Conservation (phyloP, 2,113 vertebrate genomes). For the Anseranas semipalmata region DNA sequence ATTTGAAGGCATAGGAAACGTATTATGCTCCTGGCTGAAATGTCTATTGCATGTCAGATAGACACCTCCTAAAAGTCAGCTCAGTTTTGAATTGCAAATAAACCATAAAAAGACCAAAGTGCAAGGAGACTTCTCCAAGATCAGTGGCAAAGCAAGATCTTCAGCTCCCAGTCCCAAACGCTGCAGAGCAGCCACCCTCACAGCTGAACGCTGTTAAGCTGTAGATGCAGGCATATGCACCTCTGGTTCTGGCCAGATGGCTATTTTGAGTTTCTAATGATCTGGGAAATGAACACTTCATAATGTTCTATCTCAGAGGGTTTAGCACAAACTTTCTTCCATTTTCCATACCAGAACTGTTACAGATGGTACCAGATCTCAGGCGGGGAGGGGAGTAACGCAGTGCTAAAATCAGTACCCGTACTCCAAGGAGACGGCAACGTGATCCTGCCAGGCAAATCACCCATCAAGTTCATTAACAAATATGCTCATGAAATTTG, state of each 20-base stretch:
- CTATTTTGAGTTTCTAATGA: constrained; percentile 39
- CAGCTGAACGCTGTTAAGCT: neutral
- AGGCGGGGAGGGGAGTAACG: neutral
- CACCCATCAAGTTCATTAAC: neutral
- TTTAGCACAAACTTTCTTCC: constrained; percentile 16
- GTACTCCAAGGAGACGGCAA: neutral
- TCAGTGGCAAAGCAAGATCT: neutral
- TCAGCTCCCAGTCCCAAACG: neutral
- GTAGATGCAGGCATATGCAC: neutral
- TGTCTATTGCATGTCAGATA: neutral
- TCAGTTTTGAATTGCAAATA: neutral
- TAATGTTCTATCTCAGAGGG: neutral
- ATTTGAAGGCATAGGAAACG: neutral
- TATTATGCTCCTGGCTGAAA: neutral
- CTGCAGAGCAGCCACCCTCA: neutral
- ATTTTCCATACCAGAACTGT: neutral
- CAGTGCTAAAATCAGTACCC: neutral
- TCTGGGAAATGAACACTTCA: constrained; percentile 39
- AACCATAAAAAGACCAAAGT: neutral
- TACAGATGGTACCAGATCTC: neutral
- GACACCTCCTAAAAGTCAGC: neutral
- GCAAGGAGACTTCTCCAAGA: neutral
- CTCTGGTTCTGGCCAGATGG: constrained; percentile 43
- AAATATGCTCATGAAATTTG: neutral
- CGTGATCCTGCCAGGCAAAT: neutral